Percentiles rank a stretch among this genome's conserved stretches.
Conservation (phyloP, 1,140 invertebrate species). For the Gryllus bimaculatus region DNA sequence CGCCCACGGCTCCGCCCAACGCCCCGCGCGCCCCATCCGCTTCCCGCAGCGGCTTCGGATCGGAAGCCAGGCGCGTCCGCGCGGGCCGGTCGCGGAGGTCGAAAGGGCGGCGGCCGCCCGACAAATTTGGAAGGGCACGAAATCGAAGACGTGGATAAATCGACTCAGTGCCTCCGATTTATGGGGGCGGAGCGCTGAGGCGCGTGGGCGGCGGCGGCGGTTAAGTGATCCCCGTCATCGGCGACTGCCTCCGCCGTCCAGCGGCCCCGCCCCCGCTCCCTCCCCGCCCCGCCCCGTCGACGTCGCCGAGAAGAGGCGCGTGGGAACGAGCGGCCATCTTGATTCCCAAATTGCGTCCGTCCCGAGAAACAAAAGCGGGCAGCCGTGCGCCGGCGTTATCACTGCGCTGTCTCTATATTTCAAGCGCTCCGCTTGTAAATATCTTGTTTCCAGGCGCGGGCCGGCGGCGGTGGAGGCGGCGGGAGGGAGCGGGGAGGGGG, state of each 20-base stretch:
- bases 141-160: not conserved
- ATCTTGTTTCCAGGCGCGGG: slow-evolving; percentile 2
- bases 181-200: not conserved
- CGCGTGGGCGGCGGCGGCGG: not conserved
- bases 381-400: not conserved
- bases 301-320: not conserved
- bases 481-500: too few species aligned
- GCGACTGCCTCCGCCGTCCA: not conserved
- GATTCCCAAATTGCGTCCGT: not conserved
- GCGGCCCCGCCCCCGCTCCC: too few species aligned
- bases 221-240: not conserved
- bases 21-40: too few species aligned
- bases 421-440: not conserved
- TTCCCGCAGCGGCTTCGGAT: too few species aligned
- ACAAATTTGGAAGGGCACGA: not conserved
- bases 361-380: not conserved
- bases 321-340: not conserved
- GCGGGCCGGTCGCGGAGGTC: too few species aligned
- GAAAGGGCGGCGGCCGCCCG: too few species aligned
- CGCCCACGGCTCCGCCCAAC: too few species aligned
- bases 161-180: not conserved
- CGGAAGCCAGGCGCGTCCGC: too few species aligned
- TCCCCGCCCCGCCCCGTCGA: too few species aligned
- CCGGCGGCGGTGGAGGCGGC: too few species aligned
- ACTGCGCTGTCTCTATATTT: not conserved